Evolutionary conservation across 1,140 invertebrate species (phyloP).

Genomic region (Mylabris phalerata): DNA sequence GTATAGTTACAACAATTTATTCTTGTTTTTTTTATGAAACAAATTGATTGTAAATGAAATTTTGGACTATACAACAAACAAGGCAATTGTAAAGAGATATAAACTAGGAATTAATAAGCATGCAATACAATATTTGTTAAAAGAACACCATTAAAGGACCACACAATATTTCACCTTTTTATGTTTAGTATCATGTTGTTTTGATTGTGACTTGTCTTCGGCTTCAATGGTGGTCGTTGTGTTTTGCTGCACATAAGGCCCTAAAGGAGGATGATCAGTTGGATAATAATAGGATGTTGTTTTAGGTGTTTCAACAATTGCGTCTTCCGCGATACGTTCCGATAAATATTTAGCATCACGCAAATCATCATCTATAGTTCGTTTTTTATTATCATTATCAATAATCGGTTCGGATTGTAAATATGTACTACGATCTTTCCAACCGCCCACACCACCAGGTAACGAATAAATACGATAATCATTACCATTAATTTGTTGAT

Average conservation of each 20-base stretch:
- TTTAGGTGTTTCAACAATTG: slow-evolving; percentile 24
- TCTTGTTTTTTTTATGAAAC: not conserved
- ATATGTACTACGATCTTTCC: slow-evolving; percentile 78
- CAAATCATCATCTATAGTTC: slow-evolving; percentile 20
- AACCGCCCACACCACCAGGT: slow-evolving; percentile 70
- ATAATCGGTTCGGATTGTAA: slow-evolving; percentile 49
- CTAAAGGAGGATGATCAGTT: slow-evolving; percentile 21
- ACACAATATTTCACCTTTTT: slow-evolving; percentile 37
- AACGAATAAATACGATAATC: slow-evolving; percentile 41
- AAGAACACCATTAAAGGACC: slow-evolving; percentile 10
- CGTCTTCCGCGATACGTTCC: slow-evolving; percentile 31
- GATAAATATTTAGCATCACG: slow-evolving; percentile 22
- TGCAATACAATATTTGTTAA: not conserved
- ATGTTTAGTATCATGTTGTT: slow-evolving; percentile 16
- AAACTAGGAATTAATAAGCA: too few species aligned
- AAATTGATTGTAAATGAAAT: too few species aligned
- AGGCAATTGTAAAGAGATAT: too few species aligned
- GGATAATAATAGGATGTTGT: too few species aligned
- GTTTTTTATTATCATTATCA: not conserved
- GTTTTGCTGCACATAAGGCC: slow-evolving; percentile 30
- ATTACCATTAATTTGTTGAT: slow-evolving; percentile 36
- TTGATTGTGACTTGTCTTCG: not conserved
- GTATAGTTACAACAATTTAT: too few species aligned
- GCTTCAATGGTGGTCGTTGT: slow-evolving; percentile 12
- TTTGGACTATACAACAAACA: too few species aligned